Evolutionary conservation across 2,797 vertebrate genomes (phyloP), one percentile per base, ranked within the genome.

Genomic region (Anolis apletophallus): DNA sequence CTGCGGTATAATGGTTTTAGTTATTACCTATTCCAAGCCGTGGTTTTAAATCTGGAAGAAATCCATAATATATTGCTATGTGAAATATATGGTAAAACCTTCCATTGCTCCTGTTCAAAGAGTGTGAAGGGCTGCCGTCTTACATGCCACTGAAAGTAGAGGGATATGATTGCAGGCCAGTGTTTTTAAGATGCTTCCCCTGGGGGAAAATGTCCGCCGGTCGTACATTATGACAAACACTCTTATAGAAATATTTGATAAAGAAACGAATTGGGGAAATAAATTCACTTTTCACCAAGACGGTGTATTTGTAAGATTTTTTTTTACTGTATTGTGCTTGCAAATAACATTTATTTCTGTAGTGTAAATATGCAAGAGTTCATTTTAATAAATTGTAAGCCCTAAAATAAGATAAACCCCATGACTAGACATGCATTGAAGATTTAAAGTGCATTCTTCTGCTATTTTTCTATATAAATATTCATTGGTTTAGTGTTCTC

Each of bases 361-460:
- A 96, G 94, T 96, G 96, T 96, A 97, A 97, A 97, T 97, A 97
- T 96, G 96, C 95, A 96, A 96, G 94, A 95, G 95, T 96, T 96
- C 96, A 96, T 97, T 97, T 96, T 97, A 96, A 97, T 97, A 97
- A 96, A 96, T 96, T 96, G 95, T 95, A 96, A 96, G 94, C 94
- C 96, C 94, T 96, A 96, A 97, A 97, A 96, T 96, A 96, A 96
- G 96, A 97, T 97, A 97, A 97, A 97, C 96, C 96, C 95, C 95
- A 96, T 96, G 96, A 96, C 96, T 97, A 96, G 96, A 96, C 94
- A 95, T 96, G 95, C 95, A 96, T 95, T 96, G 96, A 96, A 97
- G 96, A 97, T 97, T 96, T 97, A 97, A 96, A 96, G 95, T 95
- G 94, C 93, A 96, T 97, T 97, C 96, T 95, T 97, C 95, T 96